phyloP scores from a whole-genome alignment of 1,140 invertebrate species.

The Tetranychus urticae region DNA sequence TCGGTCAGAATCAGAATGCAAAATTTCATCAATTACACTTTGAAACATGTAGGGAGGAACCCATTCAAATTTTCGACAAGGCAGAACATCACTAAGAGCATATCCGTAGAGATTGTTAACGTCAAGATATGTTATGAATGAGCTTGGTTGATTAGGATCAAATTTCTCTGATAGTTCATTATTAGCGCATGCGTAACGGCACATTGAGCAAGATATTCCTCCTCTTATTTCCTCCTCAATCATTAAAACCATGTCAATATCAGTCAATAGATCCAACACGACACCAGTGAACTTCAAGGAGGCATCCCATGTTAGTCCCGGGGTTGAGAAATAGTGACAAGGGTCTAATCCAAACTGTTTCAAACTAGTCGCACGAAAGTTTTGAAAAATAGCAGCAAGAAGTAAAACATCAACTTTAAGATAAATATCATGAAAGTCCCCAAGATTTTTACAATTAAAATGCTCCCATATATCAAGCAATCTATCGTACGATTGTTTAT shows the following conservation, averaged over 20 bases:
- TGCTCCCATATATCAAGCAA: conserved; percentile 11
- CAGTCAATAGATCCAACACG: conserved; percentile 13
- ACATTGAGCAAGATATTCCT: not conserved
- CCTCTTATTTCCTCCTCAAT: conserved; percentile 14
- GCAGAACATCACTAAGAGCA: too few relatives aligned
- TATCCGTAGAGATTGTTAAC: conserved; percentile 14
- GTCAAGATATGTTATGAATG: conserved; percentile 14
- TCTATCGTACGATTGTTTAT: not conserved
- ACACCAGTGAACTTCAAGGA: conserved; percentile 14
- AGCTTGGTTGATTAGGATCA: conserved; percentile 1
- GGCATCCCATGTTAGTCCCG: conserved; percentile 9
- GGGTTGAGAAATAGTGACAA: conserved; percentile 14
- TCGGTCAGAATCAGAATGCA: not conserved
- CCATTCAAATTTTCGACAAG: conserved; percentile 9
- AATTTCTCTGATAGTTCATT: conserved; percentile 11
- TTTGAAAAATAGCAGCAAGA: conserved; percentile 25
- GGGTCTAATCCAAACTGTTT: conserved; percentile 14
- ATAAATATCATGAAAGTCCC: conserved; percentile 23
- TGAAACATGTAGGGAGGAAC: too few relatives aligned
- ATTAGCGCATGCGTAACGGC: not conserved
- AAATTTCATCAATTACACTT: conserved; percentile 2
- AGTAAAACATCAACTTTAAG: conserved; percentile 20
- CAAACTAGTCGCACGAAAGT: conserved; percentile 5
- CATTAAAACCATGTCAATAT: conserved; percentile 14
- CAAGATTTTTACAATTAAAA: conserved; percentile 17